phyloP scores from a whole-genome alignment of 2,113 vertebrate species.

The Glaucomys volans region DNA sequence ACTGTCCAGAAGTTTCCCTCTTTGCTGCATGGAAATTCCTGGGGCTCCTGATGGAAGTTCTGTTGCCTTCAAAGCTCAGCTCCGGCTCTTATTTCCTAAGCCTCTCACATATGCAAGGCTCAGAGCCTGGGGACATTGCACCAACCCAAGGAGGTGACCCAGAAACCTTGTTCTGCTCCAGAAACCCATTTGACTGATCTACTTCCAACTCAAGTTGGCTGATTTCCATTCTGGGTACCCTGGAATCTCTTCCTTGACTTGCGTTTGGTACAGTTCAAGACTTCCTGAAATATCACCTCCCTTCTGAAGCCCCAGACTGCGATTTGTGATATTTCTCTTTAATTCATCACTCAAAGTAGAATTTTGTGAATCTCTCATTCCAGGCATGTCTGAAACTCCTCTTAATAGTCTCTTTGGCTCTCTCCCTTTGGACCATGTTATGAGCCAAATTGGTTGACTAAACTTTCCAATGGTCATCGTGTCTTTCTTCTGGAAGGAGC shows the following conservation, averaged over 20 bases:
- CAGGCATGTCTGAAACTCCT: too few relatives aligned
- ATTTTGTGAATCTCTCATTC: neutral
- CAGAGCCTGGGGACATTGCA: neutral
- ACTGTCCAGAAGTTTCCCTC: neutral
- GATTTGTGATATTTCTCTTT: neutral
- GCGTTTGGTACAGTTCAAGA: neutral
- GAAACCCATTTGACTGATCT: neutral
- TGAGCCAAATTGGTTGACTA: neutral
- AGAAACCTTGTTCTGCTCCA: neutral
- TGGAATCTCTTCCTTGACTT: neutral
- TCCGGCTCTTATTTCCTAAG: rapidly evolving
- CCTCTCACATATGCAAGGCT: neutral
- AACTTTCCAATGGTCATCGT: neutral
- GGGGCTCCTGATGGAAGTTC: rapidly evolving
- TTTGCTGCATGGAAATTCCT: neutral
- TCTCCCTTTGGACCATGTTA: neutral
- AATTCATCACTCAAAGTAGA: neutral
- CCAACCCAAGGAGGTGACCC: rapidly evolving
- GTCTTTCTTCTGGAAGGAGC: neutral
- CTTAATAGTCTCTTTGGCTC: neutral
- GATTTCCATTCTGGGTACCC: neutral
- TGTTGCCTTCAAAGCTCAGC: rapidly evolving
- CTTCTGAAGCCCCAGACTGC: neutral
- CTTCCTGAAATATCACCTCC: neutral
- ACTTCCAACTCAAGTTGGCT: neutral